phyloP scores from a whole-genome alignment of 2,888 invertebrate species.

The Drosophila nigritarsus region DNA sequence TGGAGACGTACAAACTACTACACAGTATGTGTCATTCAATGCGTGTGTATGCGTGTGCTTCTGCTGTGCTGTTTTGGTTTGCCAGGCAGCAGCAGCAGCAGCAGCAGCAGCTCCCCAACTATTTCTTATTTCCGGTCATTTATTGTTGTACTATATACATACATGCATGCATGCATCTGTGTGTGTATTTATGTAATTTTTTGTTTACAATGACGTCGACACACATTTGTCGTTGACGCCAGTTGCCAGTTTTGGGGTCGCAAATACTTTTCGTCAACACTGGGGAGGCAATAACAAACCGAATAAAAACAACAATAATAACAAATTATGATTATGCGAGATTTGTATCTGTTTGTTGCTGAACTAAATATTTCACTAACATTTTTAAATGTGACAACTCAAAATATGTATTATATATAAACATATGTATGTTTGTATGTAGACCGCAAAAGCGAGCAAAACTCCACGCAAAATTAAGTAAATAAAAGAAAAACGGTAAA shows the following conservation, averaged over 20 bases:
- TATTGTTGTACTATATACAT: conserved; percentile 34
- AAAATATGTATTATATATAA: neutral
- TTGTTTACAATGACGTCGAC: conserved; percentile 1
- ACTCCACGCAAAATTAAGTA: conserved; percentile 37
- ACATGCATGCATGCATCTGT: neutral
- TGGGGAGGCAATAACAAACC: neutral
- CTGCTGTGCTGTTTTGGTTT: conserved; percentile 21
- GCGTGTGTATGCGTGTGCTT: conserved; percentile 4
- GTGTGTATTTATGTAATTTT: neutral
- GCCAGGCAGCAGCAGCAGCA: conserved; percentile 14
- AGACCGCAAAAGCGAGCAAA: conserved; percentile 51
- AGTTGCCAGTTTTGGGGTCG: neutral
- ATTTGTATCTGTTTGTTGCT: neutral
- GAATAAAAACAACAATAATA: neutral
- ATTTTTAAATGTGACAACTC: neutral
- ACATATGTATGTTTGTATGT: neutral
- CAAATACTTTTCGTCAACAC: neutral
- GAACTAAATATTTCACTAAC: neutral
- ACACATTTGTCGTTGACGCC: neutral
- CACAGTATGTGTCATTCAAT: neutral
- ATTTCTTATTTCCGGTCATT: conserved; percentile 71
- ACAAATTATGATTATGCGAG: neutral
- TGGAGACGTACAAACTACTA: conserved; percentile 1
- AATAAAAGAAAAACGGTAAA: conserved; percentile 70
- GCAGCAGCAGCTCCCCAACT: conserved; percentile 42